Base-by-base conservation (phyloP, 2,888 invertebrate genomes). In the Melipona bicolor region DNA sequence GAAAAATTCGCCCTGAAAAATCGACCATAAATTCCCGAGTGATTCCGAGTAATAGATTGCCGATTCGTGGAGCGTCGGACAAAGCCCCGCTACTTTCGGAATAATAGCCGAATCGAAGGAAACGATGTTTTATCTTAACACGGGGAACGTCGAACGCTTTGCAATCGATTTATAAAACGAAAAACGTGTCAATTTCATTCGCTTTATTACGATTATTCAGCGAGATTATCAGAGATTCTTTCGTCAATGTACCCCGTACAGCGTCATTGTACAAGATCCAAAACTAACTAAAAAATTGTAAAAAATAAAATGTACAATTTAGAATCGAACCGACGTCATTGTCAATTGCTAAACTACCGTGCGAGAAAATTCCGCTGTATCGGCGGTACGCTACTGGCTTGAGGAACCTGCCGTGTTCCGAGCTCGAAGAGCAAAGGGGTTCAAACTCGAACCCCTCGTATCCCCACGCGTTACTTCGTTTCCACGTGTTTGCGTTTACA, bases 401-500 rank as follows among this genome's bases (percentile, higher is more conserved):
- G 43, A 43, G 43, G 43, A 11, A 43, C 43, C 2, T 43, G 43
- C 43, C 9, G 43, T 43, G 43, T 21, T 9, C 36, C 17, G 43
- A n/a, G 32, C 59, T 21, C 19, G 43, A 54, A 69, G 54, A 65
- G 72, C 49, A 61, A 61, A 68, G 54, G 77, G 59, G 62, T 59
- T 68, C 59, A 15, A 64, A 32, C 54, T 9, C 4, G 50, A 69
- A 32, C 65, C 70, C 75, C 77, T 76, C 24, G 54, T 36, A 6
- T 15, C 11, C 21, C 52, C 73, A 32, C 64, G 62, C 61, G 32
- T 43, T 75, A 73, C 77, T 50, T 71, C 78, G 72, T 71, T 77
- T 77, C 68, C 68, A 54, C 70, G 65, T 90, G 90, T 92, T 91
- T 90, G 90, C 89, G 78, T 90, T 91, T 88, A 90, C 91, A 89